Base-by-base conservation (phyloP, 2,888 invertebrate species). In the Mythimna pallens region DNA sequence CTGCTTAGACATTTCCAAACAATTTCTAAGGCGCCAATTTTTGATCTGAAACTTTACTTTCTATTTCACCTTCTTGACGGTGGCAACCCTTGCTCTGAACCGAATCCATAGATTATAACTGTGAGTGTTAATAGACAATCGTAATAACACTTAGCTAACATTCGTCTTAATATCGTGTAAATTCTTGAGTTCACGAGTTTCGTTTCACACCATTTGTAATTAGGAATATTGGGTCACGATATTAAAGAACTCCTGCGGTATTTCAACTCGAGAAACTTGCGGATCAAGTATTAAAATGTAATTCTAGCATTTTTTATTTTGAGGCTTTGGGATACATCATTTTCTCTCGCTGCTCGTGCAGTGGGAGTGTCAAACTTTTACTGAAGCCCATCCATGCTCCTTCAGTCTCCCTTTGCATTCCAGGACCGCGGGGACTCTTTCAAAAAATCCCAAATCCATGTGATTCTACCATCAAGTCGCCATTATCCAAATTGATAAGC, bases 61-160 rank as follows among this genome's bases (percentile, higher is more conserved):
- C 12, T 58, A 25, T 25, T 47, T 9, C 8, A 17, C 6, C 12
- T 25, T 57, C 20, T 10, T 5, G 2, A 12, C 4, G n/a, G 1
- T 61, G 65, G 9, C 73, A 80, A 55, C 80, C 80, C 80, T 80
- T 73, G 20, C 67, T 12, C 20, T 78, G 63, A 70, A 74, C 81
- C 66, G 74, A 81, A 81, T 79, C 74, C 79, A 83, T 78, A 80
- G 67, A 72, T 82, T 80, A 73, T 83, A 79, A 78, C 78, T 78
- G 80, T 81, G 72, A 57, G 73, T 62, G 71, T 69, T 85, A 76
- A 85, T 73, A 77, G 52, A 78, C 71, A 81, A 77, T 81, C 76
- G 72, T 73, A 81, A 80, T 80, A 83, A 65, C 74, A 72, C 73
- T 80, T 74, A 43, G 72, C 68, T 59, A 73, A 78, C 73, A 58